Percentiles rank a stretch among this genome's conserved stretches.
Evolutionary conservation across 2,113 vertebrate genomes (phyloP).

Genomic region (Mustelus asterias): DNA sequence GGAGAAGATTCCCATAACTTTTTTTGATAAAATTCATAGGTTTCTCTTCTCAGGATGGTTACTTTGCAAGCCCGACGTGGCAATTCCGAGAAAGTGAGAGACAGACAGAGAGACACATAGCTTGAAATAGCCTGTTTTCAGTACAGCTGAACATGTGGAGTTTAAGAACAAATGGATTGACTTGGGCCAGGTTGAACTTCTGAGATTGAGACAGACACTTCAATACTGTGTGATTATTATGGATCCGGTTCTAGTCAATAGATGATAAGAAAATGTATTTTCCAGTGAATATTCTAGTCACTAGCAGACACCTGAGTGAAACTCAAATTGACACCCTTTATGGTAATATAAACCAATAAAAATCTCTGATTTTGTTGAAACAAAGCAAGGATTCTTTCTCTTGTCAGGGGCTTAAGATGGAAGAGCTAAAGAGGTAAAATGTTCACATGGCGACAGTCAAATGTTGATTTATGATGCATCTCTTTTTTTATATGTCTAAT

Average conservation of each 20-base stretch:
- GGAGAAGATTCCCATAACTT: too few relatives aligned
- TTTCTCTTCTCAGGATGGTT: too few relatives aligned
- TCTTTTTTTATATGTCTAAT: neutral
- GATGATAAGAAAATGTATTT: neutral
- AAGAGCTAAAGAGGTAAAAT: slow-evolving; percentile 10
- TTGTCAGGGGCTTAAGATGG: neutral
- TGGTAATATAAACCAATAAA: too few relatives aligned
- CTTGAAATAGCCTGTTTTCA: too few relatives aligned
- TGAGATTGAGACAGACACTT: too few relatives aligned
- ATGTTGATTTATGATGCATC: neutral
- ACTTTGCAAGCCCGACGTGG: too few relatives aligned
- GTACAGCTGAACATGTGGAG: neutral
- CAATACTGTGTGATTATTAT: neutral
- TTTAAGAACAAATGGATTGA: neutral
- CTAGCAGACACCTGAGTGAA: neutral
- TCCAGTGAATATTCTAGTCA: neutral
- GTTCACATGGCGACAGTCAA: slow-evolving; percentile 31
- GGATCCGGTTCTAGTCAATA: too few relatives aligned
- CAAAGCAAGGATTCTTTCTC: neutral
- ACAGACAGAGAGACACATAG: too few relatives aligned
- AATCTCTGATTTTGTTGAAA: neutral
- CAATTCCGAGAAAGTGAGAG: too few relatives aligned
- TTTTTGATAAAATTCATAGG: too few relatives aligned
- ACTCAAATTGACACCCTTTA: neutral
- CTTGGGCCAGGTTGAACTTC: neutral